Conservation (phyloP, 2,888 invertebrate species). For the Lasioglossum malachurum region DNA sequence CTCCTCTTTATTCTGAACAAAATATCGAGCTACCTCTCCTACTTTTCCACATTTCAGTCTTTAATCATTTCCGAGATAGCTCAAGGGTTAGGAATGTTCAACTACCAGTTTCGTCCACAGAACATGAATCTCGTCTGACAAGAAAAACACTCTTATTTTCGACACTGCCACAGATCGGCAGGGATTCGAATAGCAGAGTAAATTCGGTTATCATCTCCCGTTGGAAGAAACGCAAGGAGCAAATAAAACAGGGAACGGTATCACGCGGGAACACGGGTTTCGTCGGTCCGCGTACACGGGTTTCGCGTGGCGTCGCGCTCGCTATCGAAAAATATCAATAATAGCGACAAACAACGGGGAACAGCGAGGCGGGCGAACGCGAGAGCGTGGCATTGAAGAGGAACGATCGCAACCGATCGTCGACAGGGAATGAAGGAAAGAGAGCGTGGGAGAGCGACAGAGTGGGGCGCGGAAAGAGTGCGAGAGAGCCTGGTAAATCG, state of each 20-base stretch:
- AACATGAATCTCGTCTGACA: not conserved
- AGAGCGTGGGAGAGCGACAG: constrained; percentile 37
- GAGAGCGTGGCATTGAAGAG: constrained; percentile 16
- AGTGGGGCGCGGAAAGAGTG: constrained; percentile 36
- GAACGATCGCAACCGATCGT: constrained; percentile 28
- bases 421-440: constrained; percentile 36
- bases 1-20: no score
- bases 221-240: not conserved
- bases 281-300: constrained; percentile 34
- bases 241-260: not conserved
- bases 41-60: not conserved
- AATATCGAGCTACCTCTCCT: not conserved
- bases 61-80: not conserved
- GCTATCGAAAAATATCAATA: constrained; percentile 73
- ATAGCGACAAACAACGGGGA: constrained; percentile 65
- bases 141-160: not conserved
- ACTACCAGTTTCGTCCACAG: not conserved
- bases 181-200: not conserved
- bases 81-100: not conserved
- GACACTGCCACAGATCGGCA: not conserved
- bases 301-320: constrained; percentile 45
- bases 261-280: not conserved
- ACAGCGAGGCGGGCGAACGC: constrained; percentile 27
- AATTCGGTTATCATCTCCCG: not conserved
- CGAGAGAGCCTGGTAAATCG: constrained; percentile 69